phyloP scores from a whole-genome alignment of 64 coral and sea anemone species.

The Montipora cactus region DNA sequence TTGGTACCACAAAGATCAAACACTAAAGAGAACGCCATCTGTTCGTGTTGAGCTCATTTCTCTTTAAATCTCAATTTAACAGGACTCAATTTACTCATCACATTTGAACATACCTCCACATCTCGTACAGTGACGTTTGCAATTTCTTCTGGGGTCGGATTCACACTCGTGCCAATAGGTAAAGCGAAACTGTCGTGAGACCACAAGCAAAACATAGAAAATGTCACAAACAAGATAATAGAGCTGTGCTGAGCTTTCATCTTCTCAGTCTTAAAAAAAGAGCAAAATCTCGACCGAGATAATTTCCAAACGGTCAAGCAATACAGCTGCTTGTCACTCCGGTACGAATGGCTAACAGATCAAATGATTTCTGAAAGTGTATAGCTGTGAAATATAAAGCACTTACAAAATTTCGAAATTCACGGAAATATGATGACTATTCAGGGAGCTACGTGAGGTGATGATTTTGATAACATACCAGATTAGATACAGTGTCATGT shows the following conservation, averaged over 20 bases:
- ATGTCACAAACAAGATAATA: not conserved
- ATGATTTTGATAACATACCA: not conserved
- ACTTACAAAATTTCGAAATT: too few relatives aligned
- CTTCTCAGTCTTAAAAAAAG: too few relatives aligned
- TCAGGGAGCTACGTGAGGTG: not conserved
- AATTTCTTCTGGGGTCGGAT: not conserved
- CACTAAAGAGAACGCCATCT: too few relatives aligned
- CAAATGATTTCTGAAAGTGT: too few relatives aligned
- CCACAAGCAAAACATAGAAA: not conserved
- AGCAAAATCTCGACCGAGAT: not conserved
- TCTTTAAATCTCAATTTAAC: too few relatives aligned
- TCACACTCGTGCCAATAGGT: not conserved
- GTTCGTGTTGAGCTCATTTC: too few relatives aligned
- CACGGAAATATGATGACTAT: not conserved
- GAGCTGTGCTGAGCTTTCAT: slow-evolving; percentile 10
- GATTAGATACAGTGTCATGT: not conserved
- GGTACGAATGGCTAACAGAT: not conserved
- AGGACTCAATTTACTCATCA: too few relatives aligned
- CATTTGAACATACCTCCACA: not conserved
- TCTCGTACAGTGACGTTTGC: not conserved
- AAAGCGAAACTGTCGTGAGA: not conserved
- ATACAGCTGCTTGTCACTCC: not conserved
- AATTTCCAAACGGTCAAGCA: not conserved
- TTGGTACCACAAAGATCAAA: too few relatives aligned
- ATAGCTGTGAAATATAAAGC: too few relatives aligned